Percentiles rank a stretch among this genome's conserved stretches.
Evolutionary conservation across 2,113 vertebrate genomes (phyloP).

Genomic region (Chrysochloris asiatica): DNA sequence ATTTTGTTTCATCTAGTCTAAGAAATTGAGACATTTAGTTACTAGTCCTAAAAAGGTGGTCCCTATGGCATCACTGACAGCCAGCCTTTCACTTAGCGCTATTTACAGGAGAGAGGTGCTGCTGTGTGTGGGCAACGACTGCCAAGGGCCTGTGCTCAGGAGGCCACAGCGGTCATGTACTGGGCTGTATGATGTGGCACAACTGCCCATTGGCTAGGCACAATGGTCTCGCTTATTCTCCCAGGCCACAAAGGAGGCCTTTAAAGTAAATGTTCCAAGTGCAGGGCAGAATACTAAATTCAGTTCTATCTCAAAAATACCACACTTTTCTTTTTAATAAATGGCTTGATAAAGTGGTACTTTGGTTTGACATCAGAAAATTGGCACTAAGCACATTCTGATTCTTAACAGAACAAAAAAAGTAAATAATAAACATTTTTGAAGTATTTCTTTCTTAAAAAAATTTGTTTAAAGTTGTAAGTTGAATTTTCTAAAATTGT

Average conservation of each 20-base stretch:
- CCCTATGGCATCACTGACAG: background rate
- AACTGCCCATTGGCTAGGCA: conserved; percentile 25
- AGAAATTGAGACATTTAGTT: conserved; percentile 33
- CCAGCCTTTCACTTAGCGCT: conserved; percentile 15
- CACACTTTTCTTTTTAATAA: conserved; percentile 56
- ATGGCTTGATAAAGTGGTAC: conserved; percentile 36
- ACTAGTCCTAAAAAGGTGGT: conserved; percentile 4
- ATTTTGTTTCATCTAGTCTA: conserved; percentile 7
- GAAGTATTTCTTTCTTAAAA: background rate
- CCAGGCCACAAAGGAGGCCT: conserved; percentile 22
- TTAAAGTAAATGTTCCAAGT: conserved; percentile 31
- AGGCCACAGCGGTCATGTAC: conserved; percentile 32
- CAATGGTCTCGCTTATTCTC: background rate
- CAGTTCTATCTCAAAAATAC: conserved; percentile 45
- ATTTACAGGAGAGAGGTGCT: background rate
- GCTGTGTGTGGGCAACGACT: background rate
- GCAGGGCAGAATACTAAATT: conserved; percentile 53
- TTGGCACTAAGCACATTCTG: background rate
- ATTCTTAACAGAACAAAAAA: conserved; percentile 19
- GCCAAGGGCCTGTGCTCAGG: background rate
- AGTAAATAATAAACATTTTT: background rate
- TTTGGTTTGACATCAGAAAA: conserved; percentile 45
- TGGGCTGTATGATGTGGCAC: background rate
- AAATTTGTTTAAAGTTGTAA: background rate
- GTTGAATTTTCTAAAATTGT: background rate